Base-by-base conservation (phyloP, 2,113 vertebrate genomes). In the Lycocorax pyrrhopterus region DNA sequence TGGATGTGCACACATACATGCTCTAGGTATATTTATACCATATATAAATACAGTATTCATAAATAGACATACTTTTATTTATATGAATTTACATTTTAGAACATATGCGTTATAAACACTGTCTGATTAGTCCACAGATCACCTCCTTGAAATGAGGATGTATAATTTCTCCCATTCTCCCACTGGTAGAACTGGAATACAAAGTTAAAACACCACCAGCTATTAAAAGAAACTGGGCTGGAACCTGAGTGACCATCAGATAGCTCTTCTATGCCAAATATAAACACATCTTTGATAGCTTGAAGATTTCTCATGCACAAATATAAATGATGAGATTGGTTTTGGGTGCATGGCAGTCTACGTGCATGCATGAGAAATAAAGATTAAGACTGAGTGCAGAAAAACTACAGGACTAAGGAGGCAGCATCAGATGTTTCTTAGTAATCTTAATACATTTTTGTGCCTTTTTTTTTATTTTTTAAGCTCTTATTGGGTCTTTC, bases 401-500 rank as follows among this genome's bases (percentile, higher is more conserved):
- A 88, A 80, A 89, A 81, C 22, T 13, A 75, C 6, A 35, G n/a
- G 20, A 66, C 49, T 64, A 62, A 56, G 32, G n/a, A 78, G 11
- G 37, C 32, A 74, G 68, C 20, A 87, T 89, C 88, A 88, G 79
- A 92, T 12, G 6, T 53, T 75, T 75, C 79, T 94, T 87, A 51
- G 73, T 20, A 79, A 79, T 93, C 87, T 76, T 93, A 93, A 96
- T 78, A 94, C 39, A 63, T 67, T 71, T 89, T 63, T 62, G 23
- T 32, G 16, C 23, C 13, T 4, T 35, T 52, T 32, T 51, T 52
- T 35, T 41, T 27, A 41, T 66, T 63, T 84, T 81, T 73, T 16
- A 16, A 90, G 56, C 85, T 88, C 44, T 88, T 78, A 92, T 94
- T 92, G 81, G n/a, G 60, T 49, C 68, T 95, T 95, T 96, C 93